Percentiles rank a stretch among this genome's conserved stretches.
Conservation (phyloP, 2,888 invertebrate species). For the Tromatobia lineatoria region DNA sequence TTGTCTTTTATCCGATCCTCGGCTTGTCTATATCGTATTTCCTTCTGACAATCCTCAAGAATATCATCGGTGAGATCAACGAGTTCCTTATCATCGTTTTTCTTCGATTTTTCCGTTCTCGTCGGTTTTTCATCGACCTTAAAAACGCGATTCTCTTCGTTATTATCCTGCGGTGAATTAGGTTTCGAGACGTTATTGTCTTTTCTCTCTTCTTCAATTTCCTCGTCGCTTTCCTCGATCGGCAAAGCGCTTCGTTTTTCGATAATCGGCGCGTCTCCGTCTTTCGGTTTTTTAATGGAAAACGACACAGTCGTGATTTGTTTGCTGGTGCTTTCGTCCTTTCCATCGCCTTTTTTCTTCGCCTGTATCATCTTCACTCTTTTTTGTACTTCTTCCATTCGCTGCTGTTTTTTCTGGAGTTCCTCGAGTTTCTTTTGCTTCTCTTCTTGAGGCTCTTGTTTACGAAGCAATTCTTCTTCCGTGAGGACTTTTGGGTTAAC, state of each 20-base stretch:
- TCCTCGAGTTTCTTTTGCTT: slow-evolving; percentile 83
- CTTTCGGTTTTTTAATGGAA: slow-evolving; percentile 94
- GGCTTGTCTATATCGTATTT: slow-evolving; percentile 80
- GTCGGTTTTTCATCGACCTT: slow-evolving; percentile 50
- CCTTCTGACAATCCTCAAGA: slow-evolving; percentile 82
- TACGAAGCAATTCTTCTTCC: slow-evolving; percentile 82
- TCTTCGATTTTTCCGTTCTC: slow-evolving; percentile 76
- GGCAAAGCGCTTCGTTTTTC: slow-evolving; percentile 90
- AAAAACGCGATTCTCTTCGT: slow-evolving; percentile 68
- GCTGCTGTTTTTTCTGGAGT: slow-evolving; percentile 82
- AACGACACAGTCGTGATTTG: slow-evolving; percentile 90
- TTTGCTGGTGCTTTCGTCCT: slow-evolving; percentile 76
- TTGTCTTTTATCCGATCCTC: slow-evolving; percentile 88
- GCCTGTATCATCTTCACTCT: slow-evolving; percentile 83
- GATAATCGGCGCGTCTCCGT: slow-evolving; percentile 88
- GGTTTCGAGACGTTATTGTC: slow-evolving; percentile 77
- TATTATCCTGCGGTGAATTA: slow-evolving; percentile 72
- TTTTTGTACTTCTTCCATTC: slow-evolving; percentile 84
- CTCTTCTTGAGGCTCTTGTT: slow-evolving; percentile 82
- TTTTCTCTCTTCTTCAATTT: slow-evolving; percentile 78
- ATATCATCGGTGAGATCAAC: slow-evolving; percentile 84
- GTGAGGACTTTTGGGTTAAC: slow-evolving; percentile 82
- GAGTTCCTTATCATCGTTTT: slow-evolving; percentile 81
- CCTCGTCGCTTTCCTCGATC: slow-evolving; percentile 89
- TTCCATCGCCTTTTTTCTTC: slow-evolving; percentile 81